Base-by-base conservation (phyloP, 2,888 invertebrate genomes). In the Folsomia manolachei region DNA sequence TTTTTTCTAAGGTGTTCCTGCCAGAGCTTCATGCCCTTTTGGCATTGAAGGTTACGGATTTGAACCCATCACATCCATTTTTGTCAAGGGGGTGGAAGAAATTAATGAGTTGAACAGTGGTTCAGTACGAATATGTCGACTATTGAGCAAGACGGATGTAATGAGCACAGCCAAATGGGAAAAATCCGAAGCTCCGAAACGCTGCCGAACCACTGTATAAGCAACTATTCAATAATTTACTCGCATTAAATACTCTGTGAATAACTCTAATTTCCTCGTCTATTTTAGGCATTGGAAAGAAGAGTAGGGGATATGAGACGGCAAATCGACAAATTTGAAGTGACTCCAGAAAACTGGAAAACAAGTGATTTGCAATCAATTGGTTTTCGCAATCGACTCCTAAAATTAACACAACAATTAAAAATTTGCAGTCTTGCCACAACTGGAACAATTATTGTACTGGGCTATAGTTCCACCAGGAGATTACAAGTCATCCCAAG, bases 1-100 rank as follows among this genome's bases (percentile, higher is more conserved):
- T n/a, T n/a, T n/a, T n/a, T n/a, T n/a, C n/a, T n/a, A 26, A 1
- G 75, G 77, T 1, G 24, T n/a, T 2, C 39, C 19, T 2, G 60
- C 69, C 1, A 56, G 24, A 1, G 60, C 69, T 1, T 21, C 26
- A 1, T 78, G 78, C 66, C 71, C 74, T 1, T 71, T 14, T 26
- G 78, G 78, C 2, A 71, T 73, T 60, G 19, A 62, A 23, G 25
- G 72, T 51, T 62, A 73, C 27, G 78, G 75, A 18, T 19, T 56
- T 9, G 39, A 66, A 25, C 27, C 71, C 0, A 51, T 78, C 53
- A 51, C 56, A 21, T 7, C 24, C 25, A 26, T 39, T 39, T 39
- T 9, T 39, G 39, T 39, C 4, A 39, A 39, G 14, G 39, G 7
- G 39, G 39, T 39, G 7, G 14, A 4, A 9, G 39, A 39, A 18